Percentiles rank a stretch among this genome's conserved stretches.
Conservation (phyloP, 2,888 invertebrate genomes). For the Idaea biselata region DNA sequence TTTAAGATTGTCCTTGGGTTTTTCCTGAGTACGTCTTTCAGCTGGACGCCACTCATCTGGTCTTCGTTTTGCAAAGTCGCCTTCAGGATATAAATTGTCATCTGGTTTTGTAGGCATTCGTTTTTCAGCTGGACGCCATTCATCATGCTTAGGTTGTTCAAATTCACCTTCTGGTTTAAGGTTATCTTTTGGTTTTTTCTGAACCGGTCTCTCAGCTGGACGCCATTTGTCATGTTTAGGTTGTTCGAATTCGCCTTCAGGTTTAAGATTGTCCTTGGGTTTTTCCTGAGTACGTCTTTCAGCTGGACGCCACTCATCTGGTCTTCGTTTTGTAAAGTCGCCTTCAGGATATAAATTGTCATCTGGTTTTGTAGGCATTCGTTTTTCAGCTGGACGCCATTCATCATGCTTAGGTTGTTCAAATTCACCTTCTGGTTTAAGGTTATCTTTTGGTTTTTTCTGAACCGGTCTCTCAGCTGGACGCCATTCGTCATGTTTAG, state of each 20-base stretch:
- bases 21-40: constrained; percentile 74
- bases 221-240: constrained; percentile 59
- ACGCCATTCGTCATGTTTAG: constrained; percentile 57
- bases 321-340: constrained; percentile 68
- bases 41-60: constrained; percentile 64
- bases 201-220: constrained; percentile 62
- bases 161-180: constrained; percentile 80
- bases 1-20: constrained; percentile 80
- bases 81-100: constrained; percentile 73
- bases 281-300: constrained; percentile 60
- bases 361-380: constrained; percentile 61
- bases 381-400: constrained; percentile 69
- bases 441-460: constrained; percentile 70
- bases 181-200: constrained; percentile 74
- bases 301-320: constrained; percentile 67
- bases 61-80: constrained; percentile 51
- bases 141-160: constrained; percentile 62
- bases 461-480: constrained; percentile 63
- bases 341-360: constrained; percentile 41
- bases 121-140: constrained; percentile 58
- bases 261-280: constrained; percentile 77
- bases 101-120: constrained; percentile 63
- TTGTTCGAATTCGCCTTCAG: constrained; percentile 73
- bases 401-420: constrained; percentile 47
- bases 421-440: constrained; percentile 78